Evolutionary conservation across 1,140 invertebrate species (phyloP), one percentile per base, ranked within the genome.

Genomic region (Magallana gigas): DNA sequence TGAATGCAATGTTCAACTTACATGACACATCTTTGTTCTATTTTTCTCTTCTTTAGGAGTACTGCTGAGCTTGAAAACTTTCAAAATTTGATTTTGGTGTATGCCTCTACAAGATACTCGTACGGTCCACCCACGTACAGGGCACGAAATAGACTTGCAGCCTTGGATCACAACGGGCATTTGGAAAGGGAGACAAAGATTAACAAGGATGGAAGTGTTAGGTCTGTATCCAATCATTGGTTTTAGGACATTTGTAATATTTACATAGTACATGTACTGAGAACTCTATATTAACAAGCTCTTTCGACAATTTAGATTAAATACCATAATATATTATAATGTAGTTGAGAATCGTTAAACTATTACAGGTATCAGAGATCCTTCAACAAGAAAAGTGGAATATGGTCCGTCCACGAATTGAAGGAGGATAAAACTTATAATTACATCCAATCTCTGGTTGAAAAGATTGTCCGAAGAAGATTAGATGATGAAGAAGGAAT

Each of bases 401-500:
- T 81, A 14, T 87, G 86, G 82, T 58, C 81, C 8, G 86, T 59
- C 1, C 58, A 58, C 60, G 62, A 83, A 71, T 9, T 59, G 2
- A 88, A 88, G 14, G 16, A 18, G 8, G n/a, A 11, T 0, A 87
- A 87, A 23, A 18, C n/a, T 11, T 85, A 85, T 64, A 4, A 0
- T 2, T 85, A 88, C 71, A 80, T 84, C 3, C 18, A 18, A 16
- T 36, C 64, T 18, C 4, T 88, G 1, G 9, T 88, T 8, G 59
- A 85, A 58, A 71, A 9, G 9, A 84, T 84, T 48, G 23, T 85
- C 0, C 0, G 12, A 9, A 84, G 11, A 60, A 58, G 83, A 56
- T n/a, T 88, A 8, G 64, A 59, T 23, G 87, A 88, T 18, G 76
- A 83, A 36, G 80, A 80, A 2, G 76, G 85, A 11, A 86, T 86